Percentiles rank a stretch among this genome's conserved stretches.
phyloP scores from a whole-genome alignment of 2,888 invertebrate genomes.

The Lepidonotus clava region DNA sequence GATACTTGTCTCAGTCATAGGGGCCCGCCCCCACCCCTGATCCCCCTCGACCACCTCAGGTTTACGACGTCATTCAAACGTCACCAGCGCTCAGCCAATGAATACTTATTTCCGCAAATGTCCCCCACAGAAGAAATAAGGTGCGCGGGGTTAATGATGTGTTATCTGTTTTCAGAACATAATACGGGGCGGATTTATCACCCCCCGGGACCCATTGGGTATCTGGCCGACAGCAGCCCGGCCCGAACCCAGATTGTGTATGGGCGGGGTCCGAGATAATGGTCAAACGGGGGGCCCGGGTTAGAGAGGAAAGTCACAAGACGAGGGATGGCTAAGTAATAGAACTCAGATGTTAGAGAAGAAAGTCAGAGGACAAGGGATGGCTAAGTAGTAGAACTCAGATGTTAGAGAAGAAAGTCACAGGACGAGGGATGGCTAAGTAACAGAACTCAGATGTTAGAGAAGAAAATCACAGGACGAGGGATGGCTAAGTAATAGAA shows the following conservation, averaged over 20 bases:
- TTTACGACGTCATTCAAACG: conserved; percentile 46
- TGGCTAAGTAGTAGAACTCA: no score
- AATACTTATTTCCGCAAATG: conserved; percentile 45
- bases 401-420: no score
- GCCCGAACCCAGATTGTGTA: no score
- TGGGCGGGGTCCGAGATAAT: background rate
- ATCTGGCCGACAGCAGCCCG: no score
- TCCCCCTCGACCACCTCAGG: background rate
- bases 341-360: no score
- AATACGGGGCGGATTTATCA: conserved; percentile 28
- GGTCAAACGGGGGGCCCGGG: background rate
- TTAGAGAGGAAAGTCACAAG: background rate
- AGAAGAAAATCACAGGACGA: no score
- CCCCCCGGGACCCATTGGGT: background rate
- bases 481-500: no score
- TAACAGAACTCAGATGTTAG: no score
- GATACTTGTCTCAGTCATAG: conserved; percentile 42
- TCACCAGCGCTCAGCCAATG: conserved; percentile 24
- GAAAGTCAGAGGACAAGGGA: no score
- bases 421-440: no score
- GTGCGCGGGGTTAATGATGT: conserved; percentile 28
- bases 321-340: no score
- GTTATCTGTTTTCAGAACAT: conserved; percentile 41
- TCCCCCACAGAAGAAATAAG: conserved; percentile 45
- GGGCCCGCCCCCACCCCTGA: background rate